phyloP scores from a whole-genome alignment of 2,113 vertebrate genomes.

The Hippolais icterina region DNA sequence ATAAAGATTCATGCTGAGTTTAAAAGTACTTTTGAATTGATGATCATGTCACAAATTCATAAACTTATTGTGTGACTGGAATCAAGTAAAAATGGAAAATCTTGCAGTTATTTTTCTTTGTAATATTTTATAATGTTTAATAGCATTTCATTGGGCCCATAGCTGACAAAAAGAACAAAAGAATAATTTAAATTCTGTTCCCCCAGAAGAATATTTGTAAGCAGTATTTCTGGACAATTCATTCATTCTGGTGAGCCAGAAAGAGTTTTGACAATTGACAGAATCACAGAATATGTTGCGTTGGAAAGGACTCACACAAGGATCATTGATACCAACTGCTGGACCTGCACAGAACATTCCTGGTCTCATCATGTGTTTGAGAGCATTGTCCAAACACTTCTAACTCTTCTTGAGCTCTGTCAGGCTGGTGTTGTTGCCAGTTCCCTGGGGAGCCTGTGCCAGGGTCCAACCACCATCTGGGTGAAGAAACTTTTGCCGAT shows the following conservation, averaged over 20 bases:
- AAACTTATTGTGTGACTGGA: neutral
- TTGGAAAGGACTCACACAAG: neutral
- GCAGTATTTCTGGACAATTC: neutral
- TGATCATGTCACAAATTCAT: neutral
- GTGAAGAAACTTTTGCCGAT: neutral
- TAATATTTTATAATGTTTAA: neutral
- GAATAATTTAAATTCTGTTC: neutral
- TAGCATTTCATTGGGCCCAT: neutral
- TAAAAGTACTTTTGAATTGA: neutral
- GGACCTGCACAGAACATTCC: neutral
- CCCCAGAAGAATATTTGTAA: neutral
- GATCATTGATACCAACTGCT: neutral
- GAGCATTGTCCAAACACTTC: neutral
- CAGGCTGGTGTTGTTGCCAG: neutral
- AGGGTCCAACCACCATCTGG: neutral
- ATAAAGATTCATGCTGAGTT: neutral
- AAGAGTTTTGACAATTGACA: neutral
- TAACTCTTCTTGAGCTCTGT: neutral
- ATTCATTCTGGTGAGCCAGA: neutral
- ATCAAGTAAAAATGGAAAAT: neutral
- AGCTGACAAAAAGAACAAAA: neutral
- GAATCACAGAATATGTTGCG: neutral
- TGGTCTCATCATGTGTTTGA: neutral
- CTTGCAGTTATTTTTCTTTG: neutral
- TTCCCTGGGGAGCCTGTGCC: neutral